phyloP scores from a whole-genome alignment of 2,888 invertebrate genomes.

The Melinopterus prodromus region DNA sequence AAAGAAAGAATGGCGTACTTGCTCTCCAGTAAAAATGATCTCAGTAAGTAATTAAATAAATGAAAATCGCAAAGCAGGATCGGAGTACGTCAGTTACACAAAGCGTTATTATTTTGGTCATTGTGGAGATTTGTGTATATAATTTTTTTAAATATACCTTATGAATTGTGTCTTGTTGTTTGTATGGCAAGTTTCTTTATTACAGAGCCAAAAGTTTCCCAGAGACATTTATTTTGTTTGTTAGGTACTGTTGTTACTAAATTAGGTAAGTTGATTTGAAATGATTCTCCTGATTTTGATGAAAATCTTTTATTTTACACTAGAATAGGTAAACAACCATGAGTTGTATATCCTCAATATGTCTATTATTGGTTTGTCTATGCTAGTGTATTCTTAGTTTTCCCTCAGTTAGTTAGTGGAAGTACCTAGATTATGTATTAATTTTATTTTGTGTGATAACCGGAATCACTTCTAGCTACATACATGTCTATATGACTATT shows the following conservation, averaged over 20 bases:
- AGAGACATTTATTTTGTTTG: not conserved
- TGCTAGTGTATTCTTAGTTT: too few species aligned
- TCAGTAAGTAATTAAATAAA: not conserved
- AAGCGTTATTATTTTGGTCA: not conserved
- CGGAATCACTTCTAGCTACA: too few species aligned
- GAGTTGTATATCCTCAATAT: not conserved
- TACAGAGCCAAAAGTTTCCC: not conserved
- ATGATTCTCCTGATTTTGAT: not conserved
- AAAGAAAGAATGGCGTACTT: not conserved
- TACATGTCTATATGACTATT: too few species aligned
- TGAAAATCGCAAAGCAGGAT: not conserved
- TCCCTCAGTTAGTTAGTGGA: too few species aligned
- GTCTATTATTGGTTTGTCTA: too few species aligned
- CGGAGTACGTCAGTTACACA: not conserved
- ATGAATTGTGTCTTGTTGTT: not conserved
- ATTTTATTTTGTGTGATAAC: too few species aligned
- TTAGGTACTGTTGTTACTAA: not conserved
- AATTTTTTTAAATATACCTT: not conserved
- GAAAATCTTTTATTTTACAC: not conserved
- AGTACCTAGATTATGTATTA: too few species aligned
- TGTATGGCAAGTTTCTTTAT: not conserved
- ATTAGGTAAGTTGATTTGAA: not conserved
- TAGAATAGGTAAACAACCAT: not conserved
- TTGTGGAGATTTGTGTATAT: not conserved
- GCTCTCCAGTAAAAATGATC: not conserved